Evolutionary conservation across 2,113 vertebrate genomes (phyloP), one percentile per base, ranked within the genome.

Genomic region (Macrotis lagotis): DNA sequence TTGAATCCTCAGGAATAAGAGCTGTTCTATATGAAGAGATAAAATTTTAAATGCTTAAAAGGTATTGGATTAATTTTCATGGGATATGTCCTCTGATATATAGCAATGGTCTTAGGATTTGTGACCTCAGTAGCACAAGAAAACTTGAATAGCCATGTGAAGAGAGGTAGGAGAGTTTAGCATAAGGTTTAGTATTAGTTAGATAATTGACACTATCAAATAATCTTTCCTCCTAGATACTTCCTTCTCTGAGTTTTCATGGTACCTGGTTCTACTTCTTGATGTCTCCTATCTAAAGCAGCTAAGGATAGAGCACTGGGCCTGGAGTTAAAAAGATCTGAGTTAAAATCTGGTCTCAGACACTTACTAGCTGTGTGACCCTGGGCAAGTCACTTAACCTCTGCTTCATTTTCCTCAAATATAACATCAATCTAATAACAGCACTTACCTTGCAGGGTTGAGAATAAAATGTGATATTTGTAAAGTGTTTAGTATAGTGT

Each of bases 101-200:
- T 91, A 51, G 19, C 8, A 97, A 92, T 28, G 25, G 10, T 88
- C 0, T 53, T 31, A 92, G 0, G 91, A 95, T 92, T 51, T 44
- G 93, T 91, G 74, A 11, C 7, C 5, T 59, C 59, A 50, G 25
- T 48, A 97, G 93, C 59, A 66, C 59, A 66, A 66, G 59, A 66
- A 66, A n/a, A 66, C 59, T n/a, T 66, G 59, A 66, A 59, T 12
- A 28, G 50, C 59, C 74, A 88, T 8, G 2, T 49, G 16, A 66
- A 96, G 52, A 93, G n/a, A 93, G 48, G 2, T 31, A 31, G 55
- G 28, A 31, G 55, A 28, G 25, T 11, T 52, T 52, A 52, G 52
- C 11, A 28, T 59, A 31, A n/a, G n/a, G n/a, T n/a, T n/a, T n/a
- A n/a, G n/a, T n/a, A n/a, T n/a, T n/a, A n/a, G n/a, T n/a, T n/a